phyloP scores from a whole-genome alignment of 35 echinoderm and acorn worm species.

The Apostichopus californicus region DNA sequence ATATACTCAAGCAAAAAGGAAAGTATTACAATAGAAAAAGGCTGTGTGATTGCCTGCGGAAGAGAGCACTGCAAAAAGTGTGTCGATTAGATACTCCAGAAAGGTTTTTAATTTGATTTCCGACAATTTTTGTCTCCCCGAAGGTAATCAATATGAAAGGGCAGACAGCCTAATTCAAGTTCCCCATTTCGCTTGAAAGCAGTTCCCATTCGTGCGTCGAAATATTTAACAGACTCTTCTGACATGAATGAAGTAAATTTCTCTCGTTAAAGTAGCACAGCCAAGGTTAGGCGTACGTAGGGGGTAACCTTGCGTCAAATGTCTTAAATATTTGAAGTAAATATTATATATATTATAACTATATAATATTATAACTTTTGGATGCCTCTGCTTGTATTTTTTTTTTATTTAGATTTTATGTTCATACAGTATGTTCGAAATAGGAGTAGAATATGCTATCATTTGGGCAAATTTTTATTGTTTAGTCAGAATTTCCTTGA shows the following conservation, averaged over 20 bases:
- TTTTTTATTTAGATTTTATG: no score
- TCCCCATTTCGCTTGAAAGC: neutral
- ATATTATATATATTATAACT: no score
- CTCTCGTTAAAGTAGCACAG: neutral
- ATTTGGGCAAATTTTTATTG: no score
- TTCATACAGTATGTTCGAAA: no score
- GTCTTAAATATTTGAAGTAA: no score
- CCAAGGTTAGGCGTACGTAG: neutral
- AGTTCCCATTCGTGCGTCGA: neutral
- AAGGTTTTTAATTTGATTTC: neutral
- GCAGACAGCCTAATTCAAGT: neutral
- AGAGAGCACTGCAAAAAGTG: neutral
- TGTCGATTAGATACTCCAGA: neutral
- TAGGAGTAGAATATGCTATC: no score
- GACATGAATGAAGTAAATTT: neutral
- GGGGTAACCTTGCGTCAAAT: no score
- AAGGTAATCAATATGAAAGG: neutral
- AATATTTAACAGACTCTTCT: neutral
- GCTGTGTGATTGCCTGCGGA: neutral
- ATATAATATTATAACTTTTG: no score
- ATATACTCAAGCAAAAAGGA: neutral
- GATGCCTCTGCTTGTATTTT: no score
- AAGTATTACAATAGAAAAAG: neutral
- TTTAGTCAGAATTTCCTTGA: no score
- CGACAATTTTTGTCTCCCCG: neutral